phyloP scores from a whole-genome alignment of 2,888 invertebrate genomes.

The Chironomus tentans region DNA sequence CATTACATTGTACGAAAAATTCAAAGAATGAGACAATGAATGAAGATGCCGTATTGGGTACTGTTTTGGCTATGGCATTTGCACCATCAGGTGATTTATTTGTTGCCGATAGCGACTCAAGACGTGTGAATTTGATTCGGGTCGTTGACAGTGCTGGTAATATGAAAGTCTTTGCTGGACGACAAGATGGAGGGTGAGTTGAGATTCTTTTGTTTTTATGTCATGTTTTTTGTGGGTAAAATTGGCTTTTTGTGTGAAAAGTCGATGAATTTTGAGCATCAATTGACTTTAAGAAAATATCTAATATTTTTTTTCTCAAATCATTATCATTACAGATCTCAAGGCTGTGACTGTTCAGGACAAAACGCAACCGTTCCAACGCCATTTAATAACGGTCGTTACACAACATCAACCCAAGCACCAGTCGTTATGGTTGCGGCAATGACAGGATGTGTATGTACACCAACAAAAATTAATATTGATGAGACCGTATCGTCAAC shows the following conservation, averaged over 20 bases:
- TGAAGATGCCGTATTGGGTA: conserved; percentile 56
- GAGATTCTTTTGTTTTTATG: conserved; percentile 44
- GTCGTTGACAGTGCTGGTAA: conserved; percentile 83
- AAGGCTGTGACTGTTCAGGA: conserved; percentile 40
- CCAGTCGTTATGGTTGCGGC: conserved; percentile 5
- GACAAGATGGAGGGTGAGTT: conserved; percentile 51
- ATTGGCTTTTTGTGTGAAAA: too few relatives aligned
- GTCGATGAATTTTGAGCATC: too few relatives aligned
- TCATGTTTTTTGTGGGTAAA: too few relatives aligned
- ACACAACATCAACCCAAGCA: not conserved
- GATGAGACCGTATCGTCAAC: conserved; percentile 80
- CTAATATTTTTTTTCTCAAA: not conserved
- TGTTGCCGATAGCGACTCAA: conserved; percentile 86
- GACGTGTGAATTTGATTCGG: conserved; percentile 70
- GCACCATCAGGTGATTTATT: conserved; percentile 86
- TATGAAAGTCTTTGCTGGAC: conserved; percentile 88
- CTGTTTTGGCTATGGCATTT: conserved; percentile 81
- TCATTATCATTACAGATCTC: conserved; percentile 34
- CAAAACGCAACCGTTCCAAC: conserved; percentile 31
- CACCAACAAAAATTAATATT: conserved; percentile 49
- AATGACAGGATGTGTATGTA: conserved; percentile 18
- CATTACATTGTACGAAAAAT: conserved; percentile 74
- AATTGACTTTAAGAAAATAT: too few relatives aligned
- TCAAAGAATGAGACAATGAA: conserved; percentile 42
- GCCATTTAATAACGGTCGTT: not conserved